phyloP scores from a whole-genome alignment of 1,140 invertebrate genomes.

The Solenopsis fugax region DNA sequence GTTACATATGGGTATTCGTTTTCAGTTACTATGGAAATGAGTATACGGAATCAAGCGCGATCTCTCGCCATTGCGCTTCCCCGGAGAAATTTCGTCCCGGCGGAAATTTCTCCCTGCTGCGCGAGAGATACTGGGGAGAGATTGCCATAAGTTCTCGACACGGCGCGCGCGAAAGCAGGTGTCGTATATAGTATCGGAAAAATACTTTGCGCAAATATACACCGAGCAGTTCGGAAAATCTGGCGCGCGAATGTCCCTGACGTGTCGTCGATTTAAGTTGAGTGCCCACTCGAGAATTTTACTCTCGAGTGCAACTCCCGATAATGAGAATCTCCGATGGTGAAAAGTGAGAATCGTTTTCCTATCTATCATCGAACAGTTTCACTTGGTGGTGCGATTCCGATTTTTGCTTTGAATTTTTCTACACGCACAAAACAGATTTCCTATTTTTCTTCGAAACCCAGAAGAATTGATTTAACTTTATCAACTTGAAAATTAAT shows the following conservation, averaged over 20 bases:
- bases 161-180: conserved; percentile 11
- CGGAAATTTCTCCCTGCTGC: conserved; percentile 24
- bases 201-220: conserved; percentile 58
- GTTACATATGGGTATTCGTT: background rate
- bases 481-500: background rate
- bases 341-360: conserved; percentile 43
- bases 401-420: background rate
- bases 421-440: background rate
- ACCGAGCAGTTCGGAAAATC: conserved; percentile 44
- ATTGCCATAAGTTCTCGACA: conserved; percentile 43
- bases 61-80: background rate
- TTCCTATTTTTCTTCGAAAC: background rate
- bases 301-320: conserved; percentile 25
- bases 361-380: conserved; percentile 26
- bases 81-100: conserved; percentile 27
- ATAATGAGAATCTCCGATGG: conserved; percentile 25
- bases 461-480: background rate
- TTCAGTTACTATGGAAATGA: conserved; percentile 24
- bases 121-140: conserved; percentile 9
- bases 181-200: conserved; percentile 47
- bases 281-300: conserved; percentile 43
- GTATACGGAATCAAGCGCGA: conserved; percentile 17
- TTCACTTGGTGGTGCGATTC: background rate
- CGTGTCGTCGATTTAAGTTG: conserved; percentile 45
- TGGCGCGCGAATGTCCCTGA: conserved; percentile 51